Evolutionary conservation across 2,888 invertebrate species (phyloP).

Genomic region (Melanostoma scalare): DNA sequence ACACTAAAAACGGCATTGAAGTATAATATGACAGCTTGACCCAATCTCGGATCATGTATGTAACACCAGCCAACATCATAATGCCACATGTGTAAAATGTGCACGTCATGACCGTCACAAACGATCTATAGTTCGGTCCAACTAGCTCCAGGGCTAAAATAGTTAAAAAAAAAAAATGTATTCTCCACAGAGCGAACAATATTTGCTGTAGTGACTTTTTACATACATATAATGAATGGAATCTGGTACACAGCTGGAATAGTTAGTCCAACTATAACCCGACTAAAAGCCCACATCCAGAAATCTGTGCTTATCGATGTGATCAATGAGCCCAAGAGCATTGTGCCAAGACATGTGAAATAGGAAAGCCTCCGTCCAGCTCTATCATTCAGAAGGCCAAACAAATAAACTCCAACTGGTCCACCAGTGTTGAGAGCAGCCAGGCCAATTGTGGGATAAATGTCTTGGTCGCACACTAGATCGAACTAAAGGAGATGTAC

Average conservation of each 20-base stretch:
- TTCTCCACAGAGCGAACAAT: not conserved
- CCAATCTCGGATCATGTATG: slow-evolving; percentile 93
- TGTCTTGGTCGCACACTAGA: slow-evolving; percentile 92
- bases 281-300: slow-evolving; percentile 91
- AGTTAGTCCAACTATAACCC: slow-evolving; percentile 93
- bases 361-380: slow-evolving; percentile 93
- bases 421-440: slow-evolving; percentile 94
- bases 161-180: slow-evolving; percentile 25
- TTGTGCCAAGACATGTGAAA: slow-evolving; percentile 91
- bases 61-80: slow-evolving; percentile 91
- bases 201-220: slow-evolving; percentile 21
- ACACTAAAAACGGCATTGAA: slow-evolving; percentile 91
- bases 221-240: slow-evolving; percentile 96
- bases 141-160: slow-evolving; percentile 93
- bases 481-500: slow-evolving; percentile 87
- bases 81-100: slow-evolving; percentile 94
- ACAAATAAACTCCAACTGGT: slow-evolving; percentile 94
- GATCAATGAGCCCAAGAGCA: slow-evolving; percentile 90
- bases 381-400: slow-evolving; percentile 93
- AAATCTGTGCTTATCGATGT: slow-evolving; percentile 91
- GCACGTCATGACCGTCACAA: slow-evolving; percentile 96
- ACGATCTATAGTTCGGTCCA: slow-evolving; percentile 94
- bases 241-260: slow-evolving; percentile 97
- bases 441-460: slow-evolving; percentile 93
- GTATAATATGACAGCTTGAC: slow-evolving; percentile 90